Conservation (phyloP, 2,797 vertebrate genomes). For the Trichosurus vulpecula region DNA sequence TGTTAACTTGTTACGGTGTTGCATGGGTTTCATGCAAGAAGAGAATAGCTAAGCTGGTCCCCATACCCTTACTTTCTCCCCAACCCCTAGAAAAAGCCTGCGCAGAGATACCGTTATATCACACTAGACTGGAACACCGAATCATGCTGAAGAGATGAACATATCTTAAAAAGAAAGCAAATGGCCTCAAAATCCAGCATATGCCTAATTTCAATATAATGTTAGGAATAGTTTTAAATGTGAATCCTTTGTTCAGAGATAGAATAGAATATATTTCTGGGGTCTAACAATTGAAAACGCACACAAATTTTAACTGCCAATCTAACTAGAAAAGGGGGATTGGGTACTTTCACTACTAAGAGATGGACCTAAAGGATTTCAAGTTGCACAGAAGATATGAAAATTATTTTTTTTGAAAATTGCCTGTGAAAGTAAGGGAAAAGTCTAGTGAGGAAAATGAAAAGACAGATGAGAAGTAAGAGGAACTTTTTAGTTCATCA, state of each 20-base stretch:
- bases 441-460: neutral
- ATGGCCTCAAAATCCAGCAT: neutral
- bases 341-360: neutral
- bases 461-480: neutral
- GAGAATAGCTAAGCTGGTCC: neutral
- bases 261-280: neutral
- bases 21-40: neutral
- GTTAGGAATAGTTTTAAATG: neutral
- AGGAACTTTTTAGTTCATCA: neutral
- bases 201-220: neutral
- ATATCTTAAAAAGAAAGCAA: neutral
- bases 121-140: neutral
- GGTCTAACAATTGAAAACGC: neutral
- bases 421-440: neutral
- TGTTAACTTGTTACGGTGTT: neutral
- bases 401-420: neutral
- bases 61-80: neutral
- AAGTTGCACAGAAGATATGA: neutral
- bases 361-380: neutral
- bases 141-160: neutral
- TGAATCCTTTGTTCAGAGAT: neutral
- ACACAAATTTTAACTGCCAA: neutral
- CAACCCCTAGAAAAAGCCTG: neutral
- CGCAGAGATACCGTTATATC: neutral
- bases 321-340: neutral